Base-by-base conservation (phyloP, 2,113 vertebrate species). In the Percopsis transmontana region DNA sequence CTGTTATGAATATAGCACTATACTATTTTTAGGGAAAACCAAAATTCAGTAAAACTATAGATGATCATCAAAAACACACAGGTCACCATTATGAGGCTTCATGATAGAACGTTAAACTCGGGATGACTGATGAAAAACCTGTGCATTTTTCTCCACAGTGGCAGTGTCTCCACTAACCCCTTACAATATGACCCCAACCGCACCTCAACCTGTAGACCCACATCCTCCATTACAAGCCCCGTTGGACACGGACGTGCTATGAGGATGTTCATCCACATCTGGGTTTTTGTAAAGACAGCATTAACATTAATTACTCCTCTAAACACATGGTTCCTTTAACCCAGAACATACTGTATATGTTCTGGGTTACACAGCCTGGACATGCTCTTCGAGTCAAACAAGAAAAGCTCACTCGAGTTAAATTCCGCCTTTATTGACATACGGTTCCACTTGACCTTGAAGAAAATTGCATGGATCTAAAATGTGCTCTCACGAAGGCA, bases 111-210 rank as follows among this genome's bases (percentile, higher is more conserved):
- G 54, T 70, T 66, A 65, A 58, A 82, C 67, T 76, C 20, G 4
- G 3, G 64, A 86, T 85, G 86, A 71, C 51, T 61, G 12, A 40
- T 58, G 68, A 70, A 44, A 23, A 50, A 4, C 18, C 61, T 51
- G 80, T 86, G 75, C 74, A 84, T 88, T 86, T 84, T 86, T 88
- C 82, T 81, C 85, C 81, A 73, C 72, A 72, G 77, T 52, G 27
- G 62, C 68, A 64, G 62, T 83, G 79, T 84, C 71, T 16, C 14
- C 20, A 70, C 58, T 61, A 75, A 70, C 68, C 70, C 62, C 77
- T 75, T 72, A 62, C n/a, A 75, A 66, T 74, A 87, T 76, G 65
- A 83, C 83, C 87, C 90, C 70, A 78, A 89, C 82, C 84, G 39
- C 19, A 45, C 51, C 47, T 50, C 14, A 2, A 59, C 9, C 4